Conservation (phyloP, 2,113 vertebrate genomes). For the Dolichallabes microphthalmus region DNA sequence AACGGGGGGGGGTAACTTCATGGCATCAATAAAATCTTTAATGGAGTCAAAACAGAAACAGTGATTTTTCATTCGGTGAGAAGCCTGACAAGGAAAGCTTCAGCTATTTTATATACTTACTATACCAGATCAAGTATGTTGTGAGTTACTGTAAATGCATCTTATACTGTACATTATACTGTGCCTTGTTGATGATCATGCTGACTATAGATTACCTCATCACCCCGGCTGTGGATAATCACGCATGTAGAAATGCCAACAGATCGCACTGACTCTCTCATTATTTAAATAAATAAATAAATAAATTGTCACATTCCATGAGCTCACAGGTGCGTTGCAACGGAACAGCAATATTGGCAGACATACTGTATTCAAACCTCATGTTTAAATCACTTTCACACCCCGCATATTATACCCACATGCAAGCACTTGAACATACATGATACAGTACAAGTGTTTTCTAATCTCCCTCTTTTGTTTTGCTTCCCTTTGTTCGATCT, state of each 20-base stretch:
- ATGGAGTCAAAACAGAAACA: not conserved
- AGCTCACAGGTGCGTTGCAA: slow-evolving; percentile 18
- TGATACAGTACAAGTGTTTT: slow-evolving; percentile 46
- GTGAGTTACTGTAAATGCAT: slow-evolving; percentile 22
- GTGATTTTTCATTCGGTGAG: not conserved
- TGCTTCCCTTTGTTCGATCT: slow-evolving; percentile 40
- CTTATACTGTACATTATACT: slow-evolving; percentile 33
- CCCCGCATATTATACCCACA: not conserved
- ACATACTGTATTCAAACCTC: slow-evolving; percentile 8
- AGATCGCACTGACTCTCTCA: slow-evolving; percentile 25
- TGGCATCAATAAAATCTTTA: slow-evolving; percentile 9
- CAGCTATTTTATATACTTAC: not conserved
- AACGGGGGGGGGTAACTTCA: not conserved
- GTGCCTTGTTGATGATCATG: slow-evolving; percentile 24
- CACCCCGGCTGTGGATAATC: slow-evolving; percentile 36
- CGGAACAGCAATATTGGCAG: slow-evolving; percentile 10
- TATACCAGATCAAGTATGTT: not conserved
- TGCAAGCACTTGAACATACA: slow-evolving; percentile 42
- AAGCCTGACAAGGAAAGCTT: not conserved
- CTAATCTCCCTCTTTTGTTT: slow-evolving; percentile 41
- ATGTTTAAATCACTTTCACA: slow-evolving; percentile 27
- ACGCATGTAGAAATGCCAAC: not conserved
- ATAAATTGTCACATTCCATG: slow-evolving; percentile 29
- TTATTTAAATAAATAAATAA: not conserved
- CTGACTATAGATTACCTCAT: slow-evolving; percentile 28